Base-by-base conservation (phyloP, 2,888 invertebrate species). In the Stegana nigrithorax region DNA sequence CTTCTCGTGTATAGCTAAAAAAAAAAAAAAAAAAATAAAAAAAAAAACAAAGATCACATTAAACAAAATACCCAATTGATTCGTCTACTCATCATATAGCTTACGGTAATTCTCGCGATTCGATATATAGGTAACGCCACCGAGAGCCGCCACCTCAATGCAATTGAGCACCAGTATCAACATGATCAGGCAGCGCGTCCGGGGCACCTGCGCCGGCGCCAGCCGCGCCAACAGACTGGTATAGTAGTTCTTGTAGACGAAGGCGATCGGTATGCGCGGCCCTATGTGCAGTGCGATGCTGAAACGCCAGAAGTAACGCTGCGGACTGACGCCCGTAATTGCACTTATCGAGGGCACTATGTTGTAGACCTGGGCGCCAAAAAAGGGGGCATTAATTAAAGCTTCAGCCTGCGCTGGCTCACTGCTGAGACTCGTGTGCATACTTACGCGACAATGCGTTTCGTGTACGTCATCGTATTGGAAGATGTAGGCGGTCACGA, bases 41-140 rank as follows among this genome's bases (percentile, higher is more conserved):
- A 44, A 4, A 6, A 47, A 26, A 36, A n/a, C n/a, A n/a, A n/a
- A n/a, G n/a, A 5, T 21, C n/a, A n/a, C 19, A n/a, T 64, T 58
- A n/a, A n/a, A 36, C 45, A 10, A 27, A 39, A 66, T 42, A 42
- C 14, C 14, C n/a, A 42, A 62, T 17, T 8, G 12, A 17, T 12
- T n/a, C 10, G 10, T 12, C n/a, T n/a, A n/a, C n/a, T n/a, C n/a
- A n/a, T 14, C 39, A 2, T n/a, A 19, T n/a, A 75, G 91, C 94
- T 93, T 88, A 96, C 96, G 94, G 88, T 96, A 97, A 85, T 97
- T 96, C 87, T 97, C 96, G 83, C 92, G 90, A 87, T 97, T 97
- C 67, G 96, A 95, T 83, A 97, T 93, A 84, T 95, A 96, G 14
- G 96, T 95, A 39, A 96, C 96, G 60, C 95, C 95, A 69, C 94